Base-by-base conservation (phyloP, 2,888 invertebrate species). In the Brenthis daphne region DNA sequence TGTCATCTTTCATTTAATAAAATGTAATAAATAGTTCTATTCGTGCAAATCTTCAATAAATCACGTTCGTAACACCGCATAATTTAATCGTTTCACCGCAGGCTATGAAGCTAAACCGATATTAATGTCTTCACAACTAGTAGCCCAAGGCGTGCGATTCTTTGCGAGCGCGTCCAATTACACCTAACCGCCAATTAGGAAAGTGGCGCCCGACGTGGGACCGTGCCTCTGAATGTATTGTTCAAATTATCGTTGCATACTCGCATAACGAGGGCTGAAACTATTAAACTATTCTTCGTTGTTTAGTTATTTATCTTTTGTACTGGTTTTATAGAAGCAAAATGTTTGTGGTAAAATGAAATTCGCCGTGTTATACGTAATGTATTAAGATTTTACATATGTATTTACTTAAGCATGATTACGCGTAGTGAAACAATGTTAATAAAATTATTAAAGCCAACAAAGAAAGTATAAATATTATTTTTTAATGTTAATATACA, bases 161-260 rank as follows among this genome's bases (percentile, higher is more conserved):
- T 69, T 69, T 72, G 67, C 70, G 71, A 70, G 75, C 73, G 72
- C 75, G 80, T 77, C 79, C 82, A 82, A 83, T 84, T 82, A 83
- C 75, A 70, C 69, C 70, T 76, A 81, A 83, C 83, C 82, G 76
- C 78, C 83, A 84, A 84, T 85, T 84, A 83, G 73, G 73, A 68
- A 68, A 68, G 71, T 75, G 82, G 80, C 83, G 80, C 82, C 82
- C 80, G 77, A 70, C 79, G 73, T 73, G 75, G 80, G 81, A 79
- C 76, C 84, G 82, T 85, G 86, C 77, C 78, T 73, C 71, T 76
- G 82, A 82, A 87, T 84, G 81, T 78, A 79, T 79, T 78, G 73
- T 73, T 70, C 79, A 79, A 83, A 85, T 85, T 83, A 80, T 75
- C 58, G 50, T 66, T 37, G 51, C 55, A 67, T 67, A 43, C 24